Conservation (phyloP, 2,888 invertebrate genomes). For the Octonoba sinensis region DNA sequence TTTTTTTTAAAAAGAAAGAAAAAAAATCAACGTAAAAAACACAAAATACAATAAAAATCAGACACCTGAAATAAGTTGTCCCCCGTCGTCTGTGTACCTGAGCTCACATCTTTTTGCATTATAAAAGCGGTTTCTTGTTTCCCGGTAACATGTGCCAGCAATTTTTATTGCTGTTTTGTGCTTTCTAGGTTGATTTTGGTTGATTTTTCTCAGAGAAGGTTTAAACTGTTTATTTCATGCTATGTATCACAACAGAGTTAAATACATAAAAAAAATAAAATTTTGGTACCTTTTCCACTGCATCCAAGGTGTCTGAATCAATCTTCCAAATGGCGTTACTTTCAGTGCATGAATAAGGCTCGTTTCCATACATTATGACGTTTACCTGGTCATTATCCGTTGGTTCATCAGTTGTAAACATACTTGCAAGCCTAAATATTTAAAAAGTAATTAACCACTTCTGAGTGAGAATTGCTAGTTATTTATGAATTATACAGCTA, state of each 20-base stretch:
- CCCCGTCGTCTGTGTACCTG: no score
- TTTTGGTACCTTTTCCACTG: conserved; percentile 78
- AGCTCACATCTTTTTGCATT: no score
- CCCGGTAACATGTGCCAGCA: no score
- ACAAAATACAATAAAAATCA: no score
- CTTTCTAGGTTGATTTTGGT: neutral
- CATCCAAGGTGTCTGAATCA: conserved; percentile 84
- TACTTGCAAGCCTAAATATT: conserved; percentile 66
- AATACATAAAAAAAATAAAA: neutral
- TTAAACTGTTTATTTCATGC: neutral
- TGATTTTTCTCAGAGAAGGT: neutral
- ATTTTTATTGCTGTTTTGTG: no score
- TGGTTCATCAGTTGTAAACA: conserved; percentile 67
- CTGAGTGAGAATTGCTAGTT: no score
- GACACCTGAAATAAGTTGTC: no score
- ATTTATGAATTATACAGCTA: no score
- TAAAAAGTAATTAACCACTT: neutral
- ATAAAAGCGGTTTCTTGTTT: no score
- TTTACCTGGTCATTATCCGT: conserved; percentile 93
- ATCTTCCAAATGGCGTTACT: conserved; percentile 82
- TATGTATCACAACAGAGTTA: no score
- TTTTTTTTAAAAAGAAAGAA: no score
- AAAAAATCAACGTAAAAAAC: no score
- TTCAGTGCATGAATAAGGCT: conserved; percentile 89
- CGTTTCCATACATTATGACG: conserved; percentile 88